phyloP scores from a whole-genome alignment of 1,140 invertebrate species.

The Batillaria attramentaria region DNA sequence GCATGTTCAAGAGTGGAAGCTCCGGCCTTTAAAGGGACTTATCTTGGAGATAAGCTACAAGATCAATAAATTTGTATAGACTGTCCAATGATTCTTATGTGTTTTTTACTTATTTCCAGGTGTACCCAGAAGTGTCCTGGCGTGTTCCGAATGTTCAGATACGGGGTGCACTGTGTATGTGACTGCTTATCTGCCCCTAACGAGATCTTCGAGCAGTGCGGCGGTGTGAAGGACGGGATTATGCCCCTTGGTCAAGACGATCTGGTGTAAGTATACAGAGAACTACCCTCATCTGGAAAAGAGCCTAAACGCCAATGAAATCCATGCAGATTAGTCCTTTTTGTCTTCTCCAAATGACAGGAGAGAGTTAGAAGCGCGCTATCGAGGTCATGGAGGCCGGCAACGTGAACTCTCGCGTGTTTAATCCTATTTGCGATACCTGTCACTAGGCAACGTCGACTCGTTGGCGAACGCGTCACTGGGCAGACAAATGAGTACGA shows the following conservation, averaged over 20 bases:
- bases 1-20: too few relatives aligned
- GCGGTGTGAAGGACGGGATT: conserved; percentile 31
- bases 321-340: background rate
- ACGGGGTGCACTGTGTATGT: conserved; percentile 32
- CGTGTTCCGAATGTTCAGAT: conserved; percentile 29
- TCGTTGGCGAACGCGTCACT: too few relatives aligned
- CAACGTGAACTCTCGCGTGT: too few relatives aligned
- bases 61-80: background rate
- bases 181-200: conserved; percentile 24
- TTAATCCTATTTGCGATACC: too few relatives aligned
- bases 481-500: too few relatives aligned
- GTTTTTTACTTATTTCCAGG: conserved; percentile 18
- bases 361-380: background rate
- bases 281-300: background rate
- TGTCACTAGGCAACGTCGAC: too few relatives aligned
- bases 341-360: background rate
- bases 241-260: conserved; percentile 29
- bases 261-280: conserved; percentile 33
- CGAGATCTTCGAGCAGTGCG: conserved; percentile 26
- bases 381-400: background rate
- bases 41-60: background rate
- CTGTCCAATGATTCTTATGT: background rate
- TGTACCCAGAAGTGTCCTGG: conserved; percentile 36
- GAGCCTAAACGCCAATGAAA: background rate
- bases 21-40: too few relatives aligned